These are phyloP conservation scores for Polypedilum vanderplanki DNA, from an alignment of 1,140 invertebrate genomes.

Conservation along the genomic window DNA sequence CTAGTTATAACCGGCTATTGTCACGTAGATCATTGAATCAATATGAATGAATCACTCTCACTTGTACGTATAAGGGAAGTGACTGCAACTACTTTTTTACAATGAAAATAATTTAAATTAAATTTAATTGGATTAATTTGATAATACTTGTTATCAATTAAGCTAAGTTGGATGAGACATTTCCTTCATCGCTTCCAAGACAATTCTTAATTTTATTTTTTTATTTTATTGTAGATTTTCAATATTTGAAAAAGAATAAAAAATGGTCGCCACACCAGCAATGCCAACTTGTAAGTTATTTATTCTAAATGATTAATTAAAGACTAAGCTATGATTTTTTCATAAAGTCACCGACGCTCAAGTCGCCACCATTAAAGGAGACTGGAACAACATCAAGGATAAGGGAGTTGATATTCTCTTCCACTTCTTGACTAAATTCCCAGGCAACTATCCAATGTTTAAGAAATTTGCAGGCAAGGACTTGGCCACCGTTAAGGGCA, in stretches of 20 bases:
- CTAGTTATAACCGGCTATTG: background rate
- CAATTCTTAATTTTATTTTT: background rate
- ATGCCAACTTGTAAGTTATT: too few relatives aligned
- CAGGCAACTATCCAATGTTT: background rate
- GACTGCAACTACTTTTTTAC: background rate
- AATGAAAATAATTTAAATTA: background rate
- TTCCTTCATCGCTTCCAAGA: background rate
- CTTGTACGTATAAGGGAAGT: background rate
- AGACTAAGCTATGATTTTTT: too few relatives aligned
- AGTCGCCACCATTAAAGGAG: background rate
- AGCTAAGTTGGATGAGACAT: background rate
- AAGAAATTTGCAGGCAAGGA: background rate
- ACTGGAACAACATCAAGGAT: background rate
- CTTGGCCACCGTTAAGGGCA: background rate
- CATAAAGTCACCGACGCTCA: background rate
- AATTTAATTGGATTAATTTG: conserved; percentile 3
- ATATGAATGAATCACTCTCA: background rate
- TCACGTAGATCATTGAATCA: background rate
- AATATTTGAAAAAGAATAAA: background rate
- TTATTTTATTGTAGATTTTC: background rate
- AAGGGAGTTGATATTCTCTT: background rate
- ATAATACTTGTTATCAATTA: background rate
- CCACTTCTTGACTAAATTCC: background rate
- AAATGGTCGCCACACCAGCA: conserved; percentile 1
- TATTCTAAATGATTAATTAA: too few relatives aligned